These are phyloP conservation scores for Pandion haliaetus DNA, from an alignment of 2,113 vertebrate species.

Conservation along the genomic window DNA sequence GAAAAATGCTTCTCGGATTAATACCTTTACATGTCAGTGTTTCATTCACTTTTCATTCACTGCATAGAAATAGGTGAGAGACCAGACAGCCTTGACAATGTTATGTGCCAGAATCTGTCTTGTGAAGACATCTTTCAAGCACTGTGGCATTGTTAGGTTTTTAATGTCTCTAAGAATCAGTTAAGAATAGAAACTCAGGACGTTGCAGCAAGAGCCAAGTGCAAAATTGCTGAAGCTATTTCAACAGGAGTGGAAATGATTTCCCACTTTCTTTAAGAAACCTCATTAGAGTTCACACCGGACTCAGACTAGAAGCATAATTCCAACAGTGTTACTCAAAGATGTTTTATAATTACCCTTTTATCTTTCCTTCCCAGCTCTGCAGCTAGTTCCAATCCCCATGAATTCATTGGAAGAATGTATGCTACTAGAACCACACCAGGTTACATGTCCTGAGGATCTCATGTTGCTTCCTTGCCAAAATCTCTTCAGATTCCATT, in stretches of 20 bases:
- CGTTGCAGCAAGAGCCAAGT: neutral
- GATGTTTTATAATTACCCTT: neutral
- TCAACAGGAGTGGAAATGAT: neutral
- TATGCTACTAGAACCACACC: neutral
- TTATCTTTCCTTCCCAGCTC: neutral
- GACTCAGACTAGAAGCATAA: neutral
- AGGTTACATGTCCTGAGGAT: neutral
- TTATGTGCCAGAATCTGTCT: neutral
- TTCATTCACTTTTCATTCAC: constrained; percentile 35
- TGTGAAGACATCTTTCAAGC: constrained; percentile 1
- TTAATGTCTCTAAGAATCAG: neutral
- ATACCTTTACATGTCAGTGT: neutral
- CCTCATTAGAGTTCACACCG: neutral
- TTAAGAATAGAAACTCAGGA: neutral
- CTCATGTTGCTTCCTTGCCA: neutral
- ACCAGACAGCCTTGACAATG: neutral
- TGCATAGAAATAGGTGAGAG: neutral
- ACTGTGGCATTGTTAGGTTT: neutral
- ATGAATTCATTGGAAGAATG: neutral
- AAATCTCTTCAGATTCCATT: neutral
- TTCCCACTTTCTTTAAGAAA: neutral
- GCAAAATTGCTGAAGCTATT: neutral
- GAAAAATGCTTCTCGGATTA: neutral
- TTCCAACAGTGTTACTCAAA: neutral
- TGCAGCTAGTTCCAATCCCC: neutral